Base-by-base conservation (phyloP, 92 coral and sea anemone genomes). In the Epizoanthus rinbou region DNA sequence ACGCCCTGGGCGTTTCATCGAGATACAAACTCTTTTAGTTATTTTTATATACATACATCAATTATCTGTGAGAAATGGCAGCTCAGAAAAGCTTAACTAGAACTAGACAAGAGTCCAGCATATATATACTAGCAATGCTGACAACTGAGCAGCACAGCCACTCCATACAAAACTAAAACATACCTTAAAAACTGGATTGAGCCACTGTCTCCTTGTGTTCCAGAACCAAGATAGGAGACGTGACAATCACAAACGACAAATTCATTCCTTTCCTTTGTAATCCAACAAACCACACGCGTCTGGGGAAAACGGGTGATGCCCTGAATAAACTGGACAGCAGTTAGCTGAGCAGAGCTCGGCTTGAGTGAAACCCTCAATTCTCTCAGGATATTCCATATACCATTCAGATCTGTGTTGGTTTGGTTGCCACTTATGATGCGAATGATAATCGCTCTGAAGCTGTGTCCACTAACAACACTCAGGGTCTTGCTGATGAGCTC, bases 191-290 rank as follows among this genome's bases (percentile, higher is more conserved):
- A 63, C 68, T 63, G 14, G 0, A 4, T 25, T 63, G 68, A 63
- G 10, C 25, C 68, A 9, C 68, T 19, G 25, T 63, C 16, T 63
- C 22, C 68, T 18, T 63, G 25, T 60, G 66, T 60, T 60, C 22
- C 66, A 19, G 66, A 21, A 60, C 66, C 66, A 17, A 4, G 66
- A 19, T 63, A 22, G 24, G 24, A 23, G 25, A 63, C 25, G 37
- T 63, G 68, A 22, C 68, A 63, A 37, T 63, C 25, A 25, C 25
- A 25, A 63, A 63, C 3, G 10, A 63, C 25, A 22, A 63, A 63
- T 25, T 63, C 68, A 63, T n/a, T n/a, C 15, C 68, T 63, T 63
- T 63, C 68, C 68, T 63, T 63, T 63, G 68, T 63, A n/a, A 63
- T 19, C 68, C 68, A 63, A 22, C 68, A 63, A 10, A 63, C 68